Conservation (phyloP, 2,113 vertebrate species). For the Dascyllus trimaculatus region DNA sequence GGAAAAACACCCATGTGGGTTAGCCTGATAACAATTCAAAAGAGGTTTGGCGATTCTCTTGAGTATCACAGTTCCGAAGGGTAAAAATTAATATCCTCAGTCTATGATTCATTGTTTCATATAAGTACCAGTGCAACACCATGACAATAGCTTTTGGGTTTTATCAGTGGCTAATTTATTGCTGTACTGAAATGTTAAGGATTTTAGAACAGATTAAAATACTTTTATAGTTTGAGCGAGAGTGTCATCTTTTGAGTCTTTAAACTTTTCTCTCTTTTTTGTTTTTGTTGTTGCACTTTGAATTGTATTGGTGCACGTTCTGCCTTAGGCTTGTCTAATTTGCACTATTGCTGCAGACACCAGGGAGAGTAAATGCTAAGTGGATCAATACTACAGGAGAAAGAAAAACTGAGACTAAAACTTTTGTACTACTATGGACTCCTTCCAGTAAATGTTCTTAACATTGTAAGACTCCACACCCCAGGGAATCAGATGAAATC, state of each 20-base stretch:
- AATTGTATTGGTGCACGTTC: constrained; percentile 22
- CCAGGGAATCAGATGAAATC: constrained; percentile 83
- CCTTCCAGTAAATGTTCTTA: constrained; percentile 81
- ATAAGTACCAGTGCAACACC: constrained; percentile 6
- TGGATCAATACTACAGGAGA: constrained; percentile 70
- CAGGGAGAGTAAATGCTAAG: constrained; percentile 65
- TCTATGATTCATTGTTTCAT: constrained; percentile 8
- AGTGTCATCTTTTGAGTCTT: not conserved
- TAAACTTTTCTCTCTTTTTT: not conserved
- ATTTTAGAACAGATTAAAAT: constrained; percentile 12
- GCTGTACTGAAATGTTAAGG: not conserved
- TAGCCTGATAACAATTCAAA: constrained; percentile 1
- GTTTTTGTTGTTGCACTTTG: constrained; percentile 29
- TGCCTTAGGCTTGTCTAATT: constrained; percentile 61
- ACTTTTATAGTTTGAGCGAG: constrained; percentile 7
- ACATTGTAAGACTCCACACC: constrained; percentile 74
- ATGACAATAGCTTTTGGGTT: not conserved
- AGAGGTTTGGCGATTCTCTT: not conserved
- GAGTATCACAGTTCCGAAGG: not conserved
- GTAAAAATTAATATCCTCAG: not conserved
- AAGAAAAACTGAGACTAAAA: constrained; percentile 68
- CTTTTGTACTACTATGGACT: constrained; percentile 71
- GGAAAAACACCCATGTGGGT: not conserved
- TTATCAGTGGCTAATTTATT: constrained; percentile 22
- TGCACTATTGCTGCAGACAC: constrained; percentile 58